Conservation (phyloP, 2,888 invertebrate species). For the Phalera bucephala region DNA sequence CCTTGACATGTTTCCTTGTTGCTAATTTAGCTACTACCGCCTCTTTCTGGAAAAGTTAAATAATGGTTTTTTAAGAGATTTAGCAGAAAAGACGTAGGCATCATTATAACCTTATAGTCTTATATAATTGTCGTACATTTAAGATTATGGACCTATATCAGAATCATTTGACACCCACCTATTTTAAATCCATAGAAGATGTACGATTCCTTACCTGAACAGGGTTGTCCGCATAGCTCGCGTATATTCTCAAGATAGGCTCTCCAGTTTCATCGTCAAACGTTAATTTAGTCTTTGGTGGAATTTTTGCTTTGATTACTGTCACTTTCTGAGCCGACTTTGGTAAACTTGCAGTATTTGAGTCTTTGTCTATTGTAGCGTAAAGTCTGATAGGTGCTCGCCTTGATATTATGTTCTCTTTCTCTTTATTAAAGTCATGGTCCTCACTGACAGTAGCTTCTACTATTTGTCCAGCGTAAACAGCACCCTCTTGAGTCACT, state of each 20-base stretch:
- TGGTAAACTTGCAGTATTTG: conserved; percentile 21
- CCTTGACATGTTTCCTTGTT: conserved; percentile 49
- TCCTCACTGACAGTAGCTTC: conserved; percentile 72
- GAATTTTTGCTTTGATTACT: conserved; percentile 67
- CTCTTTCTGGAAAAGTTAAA: conserved; percentile 62
- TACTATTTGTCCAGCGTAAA: conserved; percentile 71
- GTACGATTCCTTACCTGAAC: conserved; percentile 67
- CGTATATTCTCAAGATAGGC: conserved; percentile 81
- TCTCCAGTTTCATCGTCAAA: conserved; percentile 73
- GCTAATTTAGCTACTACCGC: conserved; percentile 53
- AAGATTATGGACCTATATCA: too few species aligned
- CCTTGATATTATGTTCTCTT: conserved; percentile 52
- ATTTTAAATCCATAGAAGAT: too few species aligned
- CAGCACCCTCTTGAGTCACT: conserved; percentile 55
- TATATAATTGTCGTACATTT: too few species aligned
- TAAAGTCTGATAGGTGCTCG: conserved; percentile 61
- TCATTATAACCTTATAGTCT: background rate
- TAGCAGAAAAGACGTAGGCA: too few species aligned
- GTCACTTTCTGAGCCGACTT: conserved; percentile 45
- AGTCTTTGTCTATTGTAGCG: conserved; percentile 50
- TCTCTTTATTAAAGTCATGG: conserved; percentile 66
- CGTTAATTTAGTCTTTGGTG: conserved; percentile 68
- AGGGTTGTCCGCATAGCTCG: conserved; percentile 66
- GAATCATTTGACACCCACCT: too few species aligned
- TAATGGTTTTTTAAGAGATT: conserved; percentile 1